Base-by-base conservation (phyloP, 2,888 invertebrate genomes). In the Aleiodes testaceus region DNA sequence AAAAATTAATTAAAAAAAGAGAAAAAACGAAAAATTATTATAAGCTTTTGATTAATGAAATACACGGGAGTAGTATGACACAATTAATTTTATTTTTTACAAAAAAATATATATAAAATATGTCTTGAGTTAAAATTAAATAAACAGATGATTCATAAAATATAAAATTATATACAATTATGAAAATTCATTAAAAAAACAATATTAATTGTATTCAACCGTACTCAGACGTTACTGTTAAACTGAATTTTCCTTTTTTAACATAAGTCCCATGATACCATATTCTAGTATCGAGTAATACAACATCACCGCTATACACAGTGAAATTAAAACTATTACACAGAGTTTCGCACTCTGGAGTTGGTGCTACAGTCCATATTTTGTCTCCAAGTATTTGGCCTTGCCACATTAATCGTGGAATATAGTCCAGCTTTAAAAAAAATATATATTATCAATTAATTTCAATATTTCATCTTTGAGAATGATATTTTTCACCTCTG, bases 261-360 rank as follows among this genome's bases (percentile, higher is more conserved):
- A 97, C 94, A 78, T 90, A 92, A 45, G 97, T 97, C 66, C 94
- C 92, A 86, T 97, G 97, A 85, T 97, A 97, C 97, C 97, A 97
- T 74, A 95, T 91, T 79, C 97, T 92, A 0, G 97, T 97, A 84
- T 97, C 97, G 66, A 97, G 89, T 72, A 97, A 89, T 72, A 97
- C 94, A 93, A 96, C 92, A 89, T 97, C 97, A 45, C 96, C 96
- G 18, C 94, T 92, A 84, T 95, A 92, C 30, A 95, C 95, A 78
- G 92, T 92, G 86, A 94, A 95, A 73, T 92, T 90, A 80, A 96
- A 91, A 52, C 91, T 89, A 72, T 91, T 88, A 85, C 97, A 97
- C 69, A 92, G 85, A 81, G 91, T 86, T 85, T 96, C 95, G 88
- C 96, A 96, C 88, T 97, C 97, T 0, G 96, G 95, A 0, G 95